Percentiles rank a stretch among this genome's conserved stretches.
Conservation (phyloP, 2,113 vertebrate genomes). For the Xiphias gladius region DNA sequence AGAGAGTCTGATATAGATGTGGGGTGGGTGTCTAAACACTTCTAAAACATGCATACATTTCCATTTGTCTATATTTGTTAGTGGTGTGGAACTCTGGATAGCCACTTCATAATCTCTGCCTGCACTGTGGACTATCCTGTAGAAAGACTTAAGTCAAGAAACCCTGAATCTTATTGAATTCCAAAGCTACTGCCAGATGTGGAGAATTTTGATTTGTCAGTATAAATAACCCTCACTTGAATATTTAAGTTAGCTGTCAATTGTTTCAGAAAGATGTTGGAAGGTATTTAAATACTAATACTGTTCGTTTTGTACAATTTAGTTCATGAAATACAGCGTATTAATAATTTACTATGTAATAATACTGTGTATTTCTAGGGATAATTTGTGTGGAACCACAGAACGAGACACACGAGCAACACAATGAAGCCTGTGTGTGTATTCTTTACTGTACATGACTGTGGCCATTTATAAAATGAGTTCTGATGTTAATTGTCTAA, state of each 20-base stretch:
- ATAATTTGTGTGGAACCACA: background rate
- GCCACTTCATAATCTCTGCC: background rate
- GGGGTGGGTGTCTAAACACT: constrained; percentile 20
- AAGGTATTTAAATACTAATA: background rate
- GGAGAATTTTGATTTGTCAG: too few species aligned
- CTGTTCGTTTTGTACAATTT: background rate
- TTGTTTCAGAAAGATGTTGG: background rate
- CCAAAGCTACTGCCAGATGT: too few species aligned
- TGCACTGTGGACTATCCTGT: background rate
- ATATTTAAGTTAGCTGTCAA: background rate
- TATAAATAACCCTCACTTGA: background rate
- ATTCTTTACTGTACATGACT: too few species aligned
- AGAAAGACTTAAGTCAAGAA: background rate
- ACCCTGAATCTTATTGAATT: too few species aligned
- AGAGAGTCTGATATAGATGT: constrained; percentile 22
- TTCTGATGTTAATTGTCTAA: too few species aligned
- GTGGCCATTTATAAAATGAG: too few species aligned
- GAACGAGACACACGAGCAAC: too few species aligned
- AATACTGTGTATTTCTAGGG: background rate
- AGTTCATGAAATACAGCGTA: background rate
- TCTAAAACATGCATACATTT: constrained; percentile 24
- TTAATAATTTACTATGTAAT: background rate
- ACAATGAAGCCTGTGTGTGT: too few species aligned
- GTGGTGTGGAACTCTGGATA: constrained; percentile 4
- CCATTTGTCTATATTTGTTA: background rate